phyloP scores from a whole-genome alignment of 2,888 invertebrate genomes.

The Trilocha varians region DNA sequence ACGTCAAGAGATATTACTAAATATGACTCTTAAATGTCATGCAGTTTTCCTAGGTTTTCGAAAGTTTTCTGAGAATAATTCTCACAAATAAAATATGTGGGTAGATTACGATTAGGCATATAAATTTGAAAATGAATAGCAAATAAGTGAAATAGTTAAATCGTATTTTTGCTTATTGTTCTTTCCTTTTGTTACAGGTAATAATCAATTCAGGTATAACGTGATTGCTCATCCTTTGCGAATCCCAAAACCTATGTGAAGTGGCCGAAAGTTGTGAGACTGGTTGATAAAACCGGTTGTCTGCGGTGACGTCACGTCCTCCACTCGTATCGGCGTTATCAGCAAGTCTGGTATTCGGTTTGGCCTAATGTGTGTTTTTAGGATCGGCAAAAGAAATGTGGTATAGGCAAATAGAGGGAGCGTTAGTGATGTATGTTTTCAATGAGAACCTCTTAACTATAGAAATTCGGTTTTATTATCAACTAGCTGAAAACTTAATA shows the following conservation, averaged over 20 bases:
- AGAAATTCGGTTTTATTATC: no score
- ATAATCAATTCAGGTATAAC: not conserved
- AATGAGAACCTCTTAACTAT: no score
- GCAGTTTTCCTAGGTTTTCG: no score
- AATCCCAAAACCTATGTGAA: not conserved
- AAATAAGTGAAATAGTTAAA: not conserved
- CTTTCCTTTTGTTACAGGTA: not conserved
- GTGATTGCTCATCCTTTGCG: not conserved
- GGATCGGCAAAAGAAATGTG: no score
- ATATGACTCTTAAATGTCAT: not conserved
- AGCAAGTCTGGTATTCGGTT: not conserved
- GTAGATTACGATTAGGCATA: no score
- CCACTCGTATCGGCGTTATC: not conserved
- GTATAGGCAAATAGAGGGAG: no score
- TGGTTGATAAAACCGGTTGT: not conserved
- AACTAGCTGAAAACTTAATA: no score
- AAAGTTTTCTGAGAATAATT: no score
- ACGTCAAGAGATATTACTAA: not conserved
- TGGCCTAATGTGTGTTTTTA: not conserved
- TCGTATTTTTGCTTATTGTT: not conserved
- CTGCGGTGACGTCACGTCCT: conserved; percentile 8
- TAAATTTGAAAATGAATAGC: not conserved
- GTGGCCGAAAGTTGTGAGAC: not conserved
- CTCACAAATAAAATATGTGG: no score
- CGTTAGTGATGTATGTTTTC: no score